These are phyloP conservation scores for Remorina albescens DNA, from an alignment of 2,797 vertebrate species.

Conservation along the genomic window DNA sequence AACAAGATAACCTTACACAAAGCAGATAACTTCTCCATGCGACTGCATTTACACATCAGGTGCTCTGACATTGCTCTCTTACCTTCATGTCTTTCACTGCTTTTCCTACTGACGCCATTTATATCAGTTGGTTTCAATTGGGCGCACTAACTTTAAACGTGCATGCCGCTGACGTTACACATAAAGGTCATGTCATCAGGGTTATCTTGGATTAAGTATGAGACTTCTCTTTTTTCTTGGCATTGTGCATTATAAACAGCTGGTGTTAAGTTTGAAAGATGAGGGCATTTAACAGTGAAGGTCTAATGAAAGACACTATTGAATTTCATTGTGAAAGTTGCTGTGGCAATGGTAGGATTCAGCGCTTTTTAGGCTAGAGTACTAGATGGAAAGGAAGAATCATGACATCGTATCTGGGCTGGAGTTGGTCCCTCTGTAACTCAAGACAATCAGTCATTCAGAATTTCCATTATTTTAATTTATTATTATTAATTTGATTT, in stretches of 20 bases:
- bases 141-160: neutral
- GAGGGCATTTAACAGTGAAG: neutral
- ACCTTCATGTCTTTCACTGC: neutral
- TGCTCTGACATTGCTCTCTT: neutral
- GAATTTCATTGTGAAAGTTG: neutral
- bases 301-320: neutral
- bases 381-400: neutral
- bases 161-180: neutral
- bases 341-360: neutral
- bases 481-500: no score
- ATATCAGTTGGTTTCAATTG: neutral
- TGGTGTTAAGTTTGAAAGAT: neutral
- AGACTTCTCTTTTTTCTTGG: neutral
- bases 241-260: neutral
- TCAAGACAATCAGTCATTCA: neutral
- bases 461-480: no score
- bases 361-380: neutral
- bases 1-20: neutral
- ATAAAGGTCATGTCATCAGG: slow-evolving; percentile 5
- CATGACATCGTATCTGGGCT: neutral
- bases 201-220: neutral
- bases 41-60: neutral
- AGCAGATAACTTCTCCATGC: neutral
- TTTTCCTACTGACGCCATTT: neutral
- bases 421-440: neutral